Conservation (phyloP, 2,113 vertebrate species). For the Cairina moschata region DNA sequence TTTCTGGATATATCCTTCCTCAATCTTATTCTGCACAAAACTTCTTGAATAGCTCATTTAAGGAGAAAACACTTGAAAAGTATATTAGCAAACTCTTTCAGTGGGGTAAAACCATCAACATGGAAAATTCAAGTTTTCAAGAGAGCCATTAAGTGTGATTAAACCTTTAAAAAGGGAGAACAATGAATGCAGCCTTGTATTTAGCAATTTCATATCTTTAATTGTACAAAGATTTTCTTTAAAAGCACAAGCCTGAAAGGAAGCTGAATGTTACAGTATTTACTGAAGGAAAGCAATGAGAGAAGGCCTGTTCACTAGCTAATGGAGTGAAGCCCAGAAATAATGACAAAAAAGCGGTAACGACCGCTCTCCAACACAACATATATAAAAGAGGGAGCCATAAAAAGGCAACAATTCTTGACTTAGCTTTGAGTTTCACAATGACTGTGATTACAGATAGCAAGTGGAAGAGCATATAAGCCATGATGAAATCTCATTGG, state of each 20-base stretch:
- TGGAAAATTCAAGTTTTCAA: conserved; percentile 84
- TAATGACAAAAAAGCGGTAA: conserved; percentile 75
- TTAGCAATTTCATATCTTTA: conserved; percentile 85
- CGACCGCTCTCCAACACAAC: conserved; percentile 77
- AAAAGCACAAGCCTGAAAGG: conserved; percentile 84
- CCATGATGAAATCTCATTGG: conserved; percentile 65
- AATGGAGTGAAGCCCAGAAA: conserved; percentile 83
- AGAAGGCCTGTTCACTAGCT: conserved; percentile 73
- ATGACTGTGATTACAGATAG: conserved; percentile 78
- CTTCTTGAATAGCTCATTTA: conserved; percentile 84
- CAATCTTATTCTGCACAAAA: conserved; percentile 73
- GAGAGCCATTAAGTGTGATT: conserved; percentile 86
- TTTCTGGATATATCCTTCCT: conserved; percentile 67
- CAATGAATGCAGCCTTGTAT: conserved; percentile 80
- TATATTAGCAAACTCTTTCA: conserved; percentile 85
- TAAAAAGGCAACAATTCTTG: conserved; percentile 82
- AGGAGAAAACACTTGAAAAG: conserved; percentile 80
- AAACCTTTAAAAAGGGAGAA: conserved; percentile 83
- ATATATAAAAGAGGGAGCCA: conserved; percentile 66
- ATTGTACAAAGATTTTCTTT: conserved; percentile 85
- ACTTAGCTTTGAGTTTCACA: conserved; percentile 81
- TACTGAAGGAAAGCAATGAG: conserved; percentile 72
- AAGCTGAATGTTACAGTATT: conserved; percentile 77
- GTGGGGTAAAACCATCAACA: conserved; percentile 79
- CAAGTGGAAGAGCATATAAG: conserved; percentile 62